These are phyloP conservation scores for Megalonaias nervosa DNA, from an alignment of 1,140 invertebrate species.

Conservation along the genomic window DNA sequence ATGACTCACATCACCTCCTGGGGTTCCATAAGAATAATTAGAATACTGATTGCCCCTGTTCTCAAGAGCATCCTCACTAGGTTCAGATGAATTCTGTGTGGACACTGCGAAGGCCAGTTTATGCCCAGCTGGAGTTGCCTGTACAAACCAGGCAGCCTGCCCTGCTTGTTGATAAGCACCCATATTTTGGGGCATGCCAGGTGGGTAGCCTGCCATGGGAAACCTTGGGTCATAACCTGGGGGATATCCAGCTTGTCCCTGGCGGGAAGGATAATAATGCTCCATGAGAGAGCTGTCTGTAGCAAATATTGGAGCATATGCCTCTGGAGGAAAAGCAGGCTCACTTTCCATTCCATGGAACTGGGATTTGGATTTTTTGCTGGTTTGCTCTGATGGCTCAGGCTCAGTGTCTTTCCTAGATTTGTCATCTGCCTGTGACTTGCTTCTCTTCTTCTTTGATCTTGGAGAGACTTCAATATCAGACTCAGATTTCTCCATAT, in stretches of 20 bases:
- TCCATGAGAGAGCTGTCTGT: not conserved
- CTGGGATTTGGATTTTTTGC: conserved; percentile 16
- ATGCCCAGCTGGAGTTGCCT: conserved; percentile 29
- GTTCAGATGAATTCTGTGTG: conserved; percentile 16
- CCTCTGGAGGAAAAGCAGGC: conserved; percentile 14
- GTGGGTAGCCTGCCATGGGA: conserved; percentile 10
- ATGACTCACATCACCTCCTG: not conserved
- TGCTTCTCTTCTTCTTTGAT: conserved; percentile 30
- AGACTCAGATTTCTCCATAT: conserved; percentile 22
- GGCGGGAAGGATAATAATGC: conserved; percentile 3
- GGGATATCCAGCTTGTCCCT: conserved; percentile 30
- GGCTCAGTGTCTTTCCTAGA: conserved; percentile 8
- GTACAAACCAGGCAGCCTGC: conserved; percentile 33
- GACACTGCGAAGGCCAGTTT: conserved; percentile 37
- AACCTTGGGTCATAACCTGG: conserved; percentile 20
- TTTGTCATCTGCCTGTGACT: conserved; percentile 6
- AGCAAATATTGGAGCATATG: conserved; percentile 29
- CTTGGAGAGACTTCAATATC: conserved; percentile 31
- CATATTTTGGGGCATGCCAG: conserved; percentile 7
- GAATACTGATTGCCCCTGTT: too few species aligned
- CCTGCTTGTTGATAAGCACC: conserved; percentile 32
- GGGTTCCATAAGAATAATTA: conserved; percentile 9
- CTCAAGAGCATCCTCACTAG: too few species aligned
- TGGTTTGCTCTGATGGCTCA: not conserved
- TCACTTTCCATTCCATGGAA: conserved; percentile 2